A percentile compares a stretch with the other conserved stretches of the same genome.
phyloP scores from a whole-genome alignment of 2,113 vertebrate genomes.

The Plecturocebus donacophilus region DNA sequence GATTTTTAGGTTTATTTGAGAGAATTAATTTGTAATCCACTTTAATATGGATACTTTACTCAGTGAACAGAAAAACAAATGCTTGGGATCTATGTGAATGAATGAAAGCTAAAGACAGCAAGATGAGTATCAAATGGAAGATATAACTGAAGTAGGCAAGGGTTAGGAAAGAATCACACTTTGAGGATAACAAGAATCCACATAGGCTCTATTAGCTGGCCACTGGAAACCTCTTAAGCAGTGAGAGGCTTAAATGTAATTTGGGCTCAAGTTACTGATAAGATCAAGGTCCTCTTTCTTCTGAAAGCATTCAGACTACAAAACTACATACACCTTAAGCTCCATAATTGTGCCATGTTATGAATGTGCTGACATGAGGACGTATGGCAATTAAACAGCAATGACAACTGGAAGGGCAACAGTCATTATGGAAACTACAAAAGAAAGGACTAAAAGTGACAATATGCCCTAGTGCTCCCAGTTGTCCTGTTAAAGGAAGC shows the following conservation, averaged over 20 bases:
- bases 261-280: background rate
- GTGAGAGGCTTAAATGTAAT: background rate
- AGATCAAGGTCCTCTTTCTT: background rate
- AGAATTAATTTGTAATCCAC: background rate
- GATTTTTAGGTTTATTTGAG: background rate
- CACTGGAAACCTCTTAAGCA: background rate
- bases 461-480: accelerated
- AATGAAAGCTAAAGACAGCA: background rate
- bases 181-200: background rate
- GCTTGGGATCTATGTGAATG: background rate
- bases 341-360: background rate
- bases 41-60: background rate
- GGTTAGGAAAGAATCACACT: background rate
- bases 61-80: background rate
- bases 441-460: background rate
- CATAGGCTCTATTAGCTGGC: background rate
- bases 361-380: background rate
- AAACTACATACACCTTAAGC: background rate
- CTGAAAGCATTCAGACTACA: background rate
- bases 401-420: background rate
- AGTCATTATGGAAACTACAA: background rate
- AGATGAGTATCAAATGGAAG: background rate
- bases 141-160: background rate
- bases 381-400: background rate
- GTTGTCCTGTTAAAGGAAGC: background rate